These are phyloP conservation scores for Mythimna lalbum DNA, from an alignment of 2,888 invertebrate species.

Conservation along the genomic window DNA sequence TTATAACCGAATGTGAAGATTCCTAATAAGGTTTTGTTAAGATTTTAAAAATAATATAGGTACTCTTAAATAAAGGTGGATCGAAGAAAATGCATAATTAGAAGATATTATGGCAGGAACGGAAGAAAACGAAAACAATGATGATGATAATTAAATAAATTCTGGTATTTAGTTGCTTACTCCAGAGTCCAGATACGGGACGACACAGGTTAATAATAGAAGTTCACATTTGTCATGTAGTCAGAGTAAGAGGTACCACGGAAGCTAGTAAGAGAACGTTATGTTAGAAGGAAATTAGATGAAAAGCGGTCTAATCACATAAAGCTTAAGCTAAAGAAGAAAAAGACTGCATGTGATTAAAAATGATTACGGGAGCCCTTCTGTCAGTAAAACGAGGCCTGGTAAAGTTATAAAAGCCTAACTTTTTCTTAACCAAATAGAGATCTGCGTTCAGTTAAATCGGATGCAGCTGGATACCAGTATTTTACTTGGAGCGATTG, in stretches of 20 bases:
- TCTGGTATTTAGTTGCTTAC: neutral
- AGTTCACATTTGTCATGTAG: no score
- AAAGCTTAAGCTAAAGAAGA: neutral
- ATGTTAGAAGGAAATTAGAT: neutral
- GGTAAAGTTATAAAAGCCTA: no score
- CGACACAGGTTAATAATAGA: neutral
- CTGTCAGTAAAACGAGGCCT: no score
- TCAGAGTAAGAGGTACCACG: no score
- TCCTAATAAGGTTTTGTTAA: conserved; percentile 17
- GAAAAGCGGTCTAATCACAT: no score
- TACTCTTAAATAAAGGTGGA: neutral
- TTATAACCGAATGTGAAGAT: conserved; percentile 14
- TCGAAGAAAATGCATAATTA: neutral
- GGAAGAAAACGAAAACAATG: neutral
- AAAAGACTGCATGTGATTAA: neutral
- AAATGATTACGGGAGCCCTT: no score
- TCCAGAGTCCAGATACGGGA: neutral
- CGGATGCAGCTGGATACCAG: no score
- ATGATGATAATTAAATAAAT: neutral
- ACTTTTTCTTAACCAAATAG: no score
- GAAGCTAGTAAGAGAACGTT: no score
- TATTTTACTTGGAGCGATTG: no score
- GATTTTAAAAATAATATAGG: neutral
- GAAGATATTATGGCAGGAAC: neutral
- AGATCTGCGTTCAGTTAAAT: no score